Conservation (phyloP, 1,140 invertebrate genomes). For the Drosophila micromelanica region DNA sequence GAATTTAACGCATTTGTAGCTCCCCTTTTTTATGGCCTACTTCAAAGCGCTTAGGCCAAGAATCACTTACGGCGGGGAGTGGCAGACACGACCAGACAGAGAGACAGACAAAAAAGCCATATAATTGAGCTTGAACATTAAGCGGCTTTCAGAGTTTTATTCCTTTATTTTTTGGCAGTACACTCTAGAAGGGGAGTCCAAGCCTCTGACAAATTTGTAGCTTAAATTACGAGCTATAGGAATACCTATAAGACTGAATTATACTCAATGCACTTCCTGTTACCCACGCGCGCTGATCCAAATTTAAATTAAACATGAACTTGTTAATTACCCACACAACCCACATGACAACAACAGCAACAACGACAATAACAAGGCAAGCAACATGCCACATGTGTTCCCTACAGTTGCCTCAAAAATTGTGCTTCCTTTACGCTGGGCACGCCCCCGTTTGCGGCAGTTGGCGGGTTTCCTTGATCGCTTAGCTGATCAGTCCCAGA, state of each 20-base stretch:
- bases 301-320: slow-evolving; percentile 78
- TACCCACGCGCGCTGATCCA: slow-evolving; percentile 56
- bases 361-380: slow-evolving; percentile 27
- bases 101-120: slow-evolving; percentile 59
- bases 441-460: slow-evolving; percentile 52
- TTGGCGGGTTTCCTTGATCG: slow-evolving; percentile 70
- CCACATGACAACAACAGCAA: slow-evolving; percentile 41
- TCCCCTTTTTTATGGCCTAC: slow-evolving; percentile 63
- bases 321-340: slow-evolving; percentile 69
- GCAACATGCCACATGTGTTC: slow-evolving; percentile 53
- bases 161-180: slow-evolving; percentile 24
- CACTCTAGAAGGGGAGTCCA: slow-evolving; percentile 26
- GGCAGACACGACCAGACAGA: neutral
- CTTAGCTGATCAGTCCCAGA: slow-evolving; percentile 42
- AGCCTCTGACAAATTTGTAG: slow-evolving; percentile 45
- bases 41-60: slow-evolving; percentile 55
- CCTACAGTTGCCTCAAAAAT: slow-evolving; percentile 31
- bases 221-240: slow-evolving; percentile 63
- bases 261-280: slow-evolving; percentile 57
- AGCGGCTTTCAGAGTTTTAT: slow-evolving; percentile 55
- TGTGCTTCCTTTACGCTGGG: slow-evolving; percentile 38
- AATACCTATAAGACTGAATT: slow-evolving; percentile 15
- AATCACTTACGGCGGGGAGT: slow-evolving; percentile 15
- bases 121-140: slow-evolving; percentile 78
- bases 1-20: slow-evolving; percentile 33